Evolutionary conservation across 2,113 vertebrate species (phyloP).

Genomic region (Boulengeromyrus knoepffleri): DNA sequence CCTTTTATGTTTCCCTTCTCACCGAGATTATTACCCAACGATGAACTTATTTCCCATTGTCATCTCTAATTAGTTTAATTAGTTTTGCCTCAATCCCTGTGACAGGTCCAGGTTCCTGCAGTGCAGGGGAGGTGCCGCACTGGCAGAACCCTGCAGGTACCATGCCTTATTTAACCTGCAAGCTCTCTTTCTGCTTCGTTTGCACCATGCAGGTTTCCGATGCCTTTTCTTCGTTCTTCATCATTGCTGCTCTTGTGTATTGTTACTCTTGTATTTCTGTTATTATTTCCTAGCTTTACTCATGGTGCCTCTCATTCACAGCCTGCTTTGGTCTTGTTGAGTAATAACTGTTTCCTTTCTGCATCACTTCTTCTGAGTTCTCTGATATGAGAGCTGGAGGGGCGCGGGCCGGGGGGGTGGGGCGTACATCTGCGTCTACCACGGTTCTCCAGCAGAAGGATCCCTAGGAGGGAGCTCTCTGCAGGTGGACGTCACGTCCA

Average conservation of each 20-base stretch:
- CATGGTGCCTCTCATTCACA: not conserved
- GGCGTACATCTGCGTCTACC: not conserved
- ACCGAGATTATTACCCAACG: not conserved
- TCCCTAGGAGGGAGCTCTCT: slow-evolving; percentile 32
- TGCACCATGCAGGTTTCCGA: not conserved
- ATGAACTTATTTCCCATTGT: not conserved
- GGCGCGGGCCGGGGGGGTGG: too few species aligned
- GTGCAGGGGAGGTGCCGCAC: not conserved
- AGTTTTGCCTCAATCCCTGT: not conserved
- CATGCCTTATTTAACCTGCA: not conserved
- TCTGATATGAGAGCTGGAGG: not conserved
- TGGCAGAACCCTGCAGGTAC: not conserved
- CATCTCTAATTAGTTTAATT: slow-evolving; percentile 4
- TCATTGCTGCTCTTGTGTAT: not conserved
- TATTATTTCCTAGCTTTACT: not conserved
- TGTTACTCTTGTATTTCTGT: not conserved
- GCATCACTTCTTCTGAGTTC: not conserved
- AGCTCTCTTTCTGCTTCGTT: not conserved
- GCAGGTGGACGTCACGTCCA: slow-evolving; percentile 45
- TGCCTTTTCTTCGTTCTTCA: not conserved
- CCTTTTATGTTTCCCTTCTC: not conserved
- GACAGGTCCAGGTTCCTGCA: not conserved
- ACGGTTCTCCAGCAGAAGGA: not conserved
- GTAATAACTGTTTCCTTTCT: slow-evolving; percentile 4
- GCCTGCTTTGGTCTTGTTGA: not conserved